These are phyloP conservation scores for Drosophila basisetae DNA, from an alignment of 2,888 invertebrate species.

Conservation along the genomic window DNA sequence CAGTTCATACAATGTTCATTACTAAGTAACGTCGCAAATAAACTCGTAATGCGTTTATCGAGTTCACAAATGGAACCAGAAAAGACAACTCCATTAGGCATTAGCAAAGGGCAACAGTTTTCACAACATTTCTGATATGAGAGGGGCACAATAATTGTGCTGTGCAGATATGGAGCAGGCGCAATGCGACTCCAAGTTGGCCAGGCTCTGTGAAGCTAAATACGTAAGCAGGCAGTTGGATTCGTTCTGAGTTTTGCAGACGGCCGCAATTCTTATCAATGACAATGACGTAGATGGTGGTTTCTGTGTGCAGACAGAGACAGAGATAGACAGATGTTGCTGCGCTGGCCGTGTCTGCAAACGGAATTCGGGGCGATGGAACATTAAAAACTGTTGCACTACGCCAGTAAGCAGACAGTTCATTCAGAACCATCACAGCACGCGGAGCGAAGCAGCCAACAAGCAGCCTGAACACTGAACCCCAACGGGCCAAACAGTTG, in stretches of 20 bases:
- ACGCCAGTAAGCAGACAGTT: conserved; percentile 74
- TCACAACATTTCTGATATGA: background rate
- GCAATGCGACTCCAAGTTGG: conserved; percentile 28
- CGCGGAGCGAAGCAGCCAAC: conserved; percentile 59
- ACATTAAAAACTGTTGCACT: conserved; percentile 84
- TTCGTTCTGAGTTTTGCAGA: conserved; percentile 27
- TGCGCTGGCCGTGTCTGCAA: conserved; percentile 59
- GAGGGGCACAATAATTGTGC: conserved; percentile 2
- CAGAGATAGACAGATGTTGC: conserved; percentile 22
- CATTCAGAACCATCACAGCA: conserved; percentile 82
- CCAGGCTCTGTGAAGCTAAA: conserved; percentile 47
- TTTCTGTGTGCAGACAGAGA: conserved; percentile 50
- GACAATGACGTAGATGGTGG: conserved; percentile 73
- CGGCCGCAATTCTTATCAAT: conserved; percentile 74
- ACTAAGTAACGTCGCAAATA: background rate
- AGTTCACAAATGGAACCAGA: conserved; percentile 16
- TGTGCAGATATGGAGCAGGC: conserved; percentile 71
- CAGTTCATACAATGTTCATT: background rate
- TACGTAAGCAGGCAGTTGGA: conserved; percentile 66
- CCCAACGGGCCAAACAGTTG: background rate
- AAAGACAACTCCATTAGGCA: background rate
- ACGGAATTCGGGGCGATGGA: conserved; percentile 76
- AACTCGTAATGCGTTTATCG: background rate
- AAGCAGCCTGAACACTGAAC: conserved; percentile 15
- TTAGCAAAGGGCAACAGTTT: conserved; percentile 10